Conservation (phyloP, 2,113 vertebrate species). For the Lethenteron camtschaticum region DNA sequence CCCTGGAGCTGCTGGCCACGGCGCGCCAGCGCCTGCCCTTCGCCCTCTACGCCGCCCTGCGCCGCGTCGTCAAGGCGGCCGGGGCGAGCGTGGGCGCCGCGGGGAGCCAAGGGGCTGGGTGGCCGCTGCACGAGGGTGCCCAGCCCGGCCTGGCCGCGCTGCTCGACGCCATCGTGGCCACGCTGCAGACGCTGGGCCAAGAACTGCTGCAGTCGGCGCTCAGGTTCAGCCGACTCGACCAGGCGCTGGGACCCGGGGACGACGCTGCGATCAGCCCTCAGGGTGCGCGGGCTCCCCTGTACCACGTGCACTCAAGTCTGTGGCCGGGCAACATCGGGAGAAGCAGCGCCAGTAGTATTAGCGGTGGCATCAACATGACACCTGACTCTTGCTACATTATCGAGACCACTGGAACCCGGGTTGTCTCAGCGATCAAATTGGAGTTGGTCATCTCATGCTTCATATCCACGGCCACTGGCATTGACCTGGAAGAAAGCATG, state of each 20-base stretch:
- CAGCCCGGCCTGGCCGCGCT: background rate
- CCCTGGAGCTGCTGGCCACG: background rate
- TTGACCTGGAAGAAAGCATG: too few relatives aligned
- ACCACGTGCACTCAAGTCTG: too few relatives aligned
- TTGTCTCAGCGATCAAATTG: too few relatives aligned
- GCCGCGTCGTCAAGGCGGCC: background rate
- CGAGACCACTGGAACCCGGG: too few relatives aligned
- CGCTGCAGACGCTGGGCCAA: background rate
- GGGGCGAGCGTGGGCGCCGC: background rate
- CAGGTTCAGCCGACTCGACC: background rate
- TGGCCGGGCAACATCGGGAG: too few relatives aligned
- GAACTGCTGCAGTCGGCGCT: background rate
- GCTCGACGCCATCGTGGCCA: constrained; percentile 2
- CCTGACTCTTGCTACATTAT: too few relatives aligned
- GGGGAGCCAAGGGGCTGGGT: too few relatives aligned
- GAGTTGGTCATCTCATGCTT: too few relatives aligned
- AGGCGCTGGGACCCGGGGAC: background rate
- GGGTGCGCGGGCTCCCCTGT: too few relatives aligned
- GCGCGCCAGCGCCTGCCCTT: constrained; percentile 1
- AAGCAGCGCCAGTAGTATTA: too few relatives aligned
- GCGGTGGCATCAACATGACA: too few relatives aligned
- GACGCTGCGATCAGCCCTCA: background rate
- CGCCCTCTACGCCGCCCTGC: background rate
- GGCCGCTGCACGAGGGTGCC: background rate
- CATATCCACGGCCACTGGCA: too few relatives aligned